These are phyloP conservation scores for Chrysolina oricalcia DNA, from an alignment of 2,888 invertebrate genomes.

Conservation along the genomic window DNA sequence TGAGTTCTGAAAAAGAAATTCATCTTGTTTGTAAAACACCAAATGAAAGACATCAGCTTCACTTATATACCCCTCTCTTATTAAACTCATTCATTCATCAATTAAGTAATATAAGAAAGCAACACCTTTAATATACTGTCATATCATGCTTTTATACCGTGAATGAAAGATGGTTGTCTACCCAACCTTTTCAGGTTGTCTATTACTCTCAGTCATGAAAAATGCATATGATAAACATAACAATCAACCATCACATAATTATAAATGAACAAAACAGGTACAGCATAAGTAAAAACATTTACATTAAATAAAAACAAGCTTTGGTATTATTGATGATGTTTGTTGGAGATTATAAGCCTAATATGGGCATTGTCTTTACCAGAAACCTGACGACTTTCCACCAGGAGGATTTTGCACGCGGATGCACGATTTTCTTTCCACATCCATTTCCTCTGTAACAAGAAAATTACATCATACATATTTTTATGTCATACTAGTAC, in stretches of 20 bases:
- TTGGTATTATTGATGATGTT: constrained; percentile 26
- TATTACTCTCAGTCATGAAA: constrained; percentile 5
- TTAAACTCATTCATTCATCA: background rate
- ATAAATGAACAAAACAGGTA: constrained; percentile 31
- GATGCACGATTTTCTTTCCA: constrained; percentile 85
- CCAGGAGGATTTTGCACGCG: constrained; percentile 93
- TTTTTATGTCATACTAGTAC: constrained; percentile 13
- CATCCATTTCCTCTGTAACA: constrained; percentile 84
- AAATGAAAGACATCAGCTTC: background rate
- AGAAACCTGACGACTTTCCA: constrained; percentile 89
- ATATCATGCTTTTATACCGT: background rate
- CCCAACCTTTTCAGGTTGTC: background rate
- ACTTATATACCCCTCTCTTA: background rate
- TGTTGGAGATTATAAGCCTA: background rate
- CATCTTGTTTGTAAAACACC: background rate
- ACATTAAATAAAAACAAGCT: constrained; percentile 29
- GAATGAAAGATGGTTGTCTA: constrained; percentile 2
- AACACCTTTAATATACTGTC: background rate
- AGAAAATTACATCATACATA: constrained; percentile 29
- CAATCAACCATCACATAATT: constrained; percentile 10
- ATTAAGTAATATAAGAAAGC: background rate
- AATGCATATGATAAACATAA: constrained; percentile 9
- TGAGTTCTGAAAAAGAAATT: background rate
- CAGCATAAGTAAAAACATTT: constrained; percentile 28
- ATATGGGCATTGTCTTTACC: constrained; percentile 75